Evolutionary conservation across 2,888 invertebrate species (phyloP).

Genomic region (Xestia ashworthii): DNA sequence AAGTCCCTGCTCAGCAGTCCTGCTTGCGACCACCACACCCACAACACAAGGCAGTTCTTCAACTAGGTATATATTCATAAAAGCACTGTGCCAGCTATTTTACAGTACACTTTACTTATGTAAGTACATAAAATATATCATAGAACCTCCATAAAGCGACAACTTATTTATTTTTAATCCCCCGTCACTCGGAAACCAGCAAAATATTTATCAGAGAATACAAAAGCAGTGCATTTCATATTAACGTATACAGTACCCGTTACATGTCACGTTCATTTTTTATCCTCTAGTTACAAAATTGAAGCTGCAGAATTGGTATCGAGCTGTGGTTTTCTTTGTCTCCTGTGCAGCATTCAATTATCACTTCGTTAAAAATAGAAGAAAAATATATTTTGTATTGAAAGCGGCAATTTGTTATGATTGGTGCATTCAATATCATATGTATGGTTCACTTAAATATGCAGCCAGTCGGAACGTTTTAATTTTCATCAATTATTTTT

Average conservation of each 20-base stretch:
- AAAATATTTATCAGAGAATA: constrained; percentile 52
- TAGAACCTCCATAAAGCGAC: background rate
- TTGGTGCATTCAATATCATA: constrained; percentile 51
- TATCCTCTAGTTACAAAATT: constrained; percentile 61
- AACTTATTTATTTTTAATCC: constrained; percentile 41
- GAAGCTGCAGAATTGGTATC: constrained; percentile 67
- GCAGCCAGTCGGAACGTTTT: constrained; percentile 35
- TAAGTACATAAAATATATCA: background rate
- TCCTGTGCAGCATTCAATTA: constrained; percentile 45
- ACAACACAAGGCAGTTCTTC: background rate
- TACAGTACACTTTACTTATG: no score
- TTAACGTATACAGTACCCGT: constrained; percentile 40
- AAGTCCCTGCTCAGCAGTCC: no score
- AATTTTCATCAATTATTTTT: constrained; percentile 49
- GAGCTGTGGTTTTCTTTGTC: constrained; percentile 66
- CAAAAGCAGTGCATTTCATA: constrained; percentile 52
- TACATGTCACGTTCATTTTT: constrained; percentile 62
- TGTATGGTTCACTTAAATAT: constrained; percentile 27
- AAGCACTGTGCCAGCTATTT: background rate
- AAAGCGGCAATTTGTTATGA: constrained; percentile 58
- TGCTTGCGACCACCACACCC: no score
- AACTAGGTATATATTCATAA: background rate
- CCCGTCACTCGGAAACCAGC: constrained; percentile 34
- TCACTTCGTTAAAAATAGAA: constrained; percentile 56
- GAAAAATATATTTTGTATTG: constrained; percentile 53